Conservation (phyloP, 2,888 invertebrate species). For the Malacosoma neustria region DNA sequence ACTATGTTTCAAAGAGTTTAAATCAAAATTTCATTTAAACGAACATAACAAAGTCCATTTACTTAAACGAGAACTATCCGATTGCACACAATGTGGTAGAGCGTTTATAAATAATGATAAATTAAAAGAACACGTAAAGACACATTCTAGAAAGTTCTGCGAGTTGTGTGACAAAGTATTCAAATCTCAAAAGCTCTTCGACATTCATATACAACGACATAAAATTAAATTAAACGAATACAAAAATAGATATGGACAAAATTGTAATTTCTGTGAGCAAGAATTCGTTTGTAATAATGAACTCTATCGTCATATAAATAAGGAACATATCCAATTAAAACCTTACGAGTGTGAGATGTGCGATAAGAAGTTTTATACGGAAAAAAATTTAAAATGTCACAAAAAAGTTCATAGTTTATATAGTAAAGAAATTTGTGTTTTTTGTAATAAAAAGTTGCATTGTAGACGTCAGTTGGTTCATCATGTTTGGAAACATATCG, state of each 20-base stretch:
- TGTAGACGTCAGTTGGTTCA: slow-evolving; percentile 46
- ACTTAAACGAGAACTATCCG: no score
- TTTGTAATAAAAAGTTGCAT: slow-evolving; percentile 45
- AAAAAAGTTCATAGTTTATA: slow-evolving; percentile 41
- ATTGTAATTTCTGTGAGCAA: slow-evolving; percentile 60
- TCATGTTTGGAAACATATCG: slow-evolving; percentile 57
- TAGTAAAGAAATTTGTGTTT: slow-evolving; percentile 41
- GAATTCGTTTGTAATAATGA: slow-evolving; percentile 44
- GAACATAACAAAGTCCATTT: slow-evolving; percentile 56
- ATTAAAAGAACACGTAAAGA: slow-evolving; percentile 29
- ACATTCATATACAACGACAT: slow-evolving; percentile 47
- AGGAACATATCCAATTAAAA: slow-evolving; percentile 58
- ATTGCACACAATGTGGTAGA: slow-evolving; percentile 41
- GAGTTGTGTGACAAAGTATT: slow-evolving; percentile 44
- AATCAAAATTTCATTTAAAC: slow-evolving; percentile 44
- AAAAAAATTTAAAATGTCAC: slow-evolving; percentile 43
- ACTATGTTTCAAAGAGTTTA: slow-evolving; percentile 30
- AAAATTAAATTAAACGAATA: slow-evolving; percentile 25
- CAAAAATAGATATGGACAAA: slow-evolving; percentile 24
- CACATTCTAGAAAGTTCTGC: slow-evolving; percentile 36
- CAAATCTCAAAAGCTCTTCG: slow-evolving; percentile 28
- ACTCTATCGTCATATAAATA: slow-evolving; percentile 56
- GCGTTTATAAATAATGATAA: slow-evolving; percentile 26
- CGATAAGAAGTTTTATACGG: slow-evolving; percentile 51
- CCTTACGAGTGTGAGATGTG: slow-evolving; percentile 63